Conservation (phyloP, 1,140 invertebrate genomes). For the Papilio glaucus region DNA sequence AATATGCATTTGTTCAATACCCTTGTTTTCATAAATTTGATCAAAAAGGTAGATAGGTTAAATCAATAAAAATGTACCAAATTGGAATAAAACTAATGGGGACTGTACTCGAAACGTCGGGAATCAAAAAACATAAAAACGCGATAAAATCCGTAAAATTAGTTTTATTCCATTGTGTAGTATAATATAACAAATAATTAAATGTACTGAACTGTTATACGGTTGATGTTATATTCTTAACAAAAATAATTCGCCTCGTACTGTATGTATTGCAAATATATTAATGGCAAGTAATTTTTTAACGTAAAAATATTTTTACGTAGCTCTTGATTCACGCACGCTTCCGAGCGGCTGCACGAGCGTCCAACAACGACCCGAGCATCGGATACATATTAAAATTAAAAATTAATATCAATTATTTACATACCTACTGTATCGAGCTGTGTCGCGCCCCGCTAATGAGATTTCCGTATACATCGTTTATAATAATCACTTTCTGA, state of each 20-base stretch:
- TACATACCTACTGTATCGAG: not conserved
- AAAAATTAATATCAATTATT: conserved; percentile 22
- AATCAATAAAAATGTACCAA: conserved; percentile 27
- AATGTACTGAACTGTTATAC: not conserved
- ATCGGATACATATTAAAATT: conserved; percentile 8
- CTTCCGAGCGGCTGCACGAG: not conserved
- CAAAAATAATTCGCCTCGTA: not conserved
- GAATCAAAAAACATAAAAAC: too few relatives aligned
- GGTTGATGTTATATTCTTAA: not conserved
- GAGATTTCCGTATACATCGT: not conserved
- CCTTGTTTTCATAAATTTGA: too few relatives aligned
- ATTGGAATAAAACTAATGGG: too few relatives aligned
- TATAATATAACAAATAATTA: too few relatives aligned
- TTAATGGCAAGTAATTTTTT: conserved; percentile 22
- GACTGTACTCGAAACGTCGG: too few relatives aligned
- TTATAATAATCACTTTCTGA: not conserved
- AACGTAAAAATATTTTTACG: conserved; percentile 17
- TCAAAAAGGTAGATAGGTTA: too few relatives aligned
- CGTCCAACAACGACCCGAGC: not conserved
- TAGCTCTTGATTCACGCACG: not conserved
- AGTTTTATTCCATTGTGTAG: too few relatives aligned
- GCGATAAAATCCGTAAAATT: too few relatives aligned
- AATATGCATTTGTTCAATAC: too few relatives aligned
- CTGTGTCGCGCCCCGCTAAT: not conserved
- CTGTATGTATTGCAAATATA: conserved; percentile 6